Evolutionary conservation across 2,888 invertebrate species (phyloP).

Genomic region (Eustalomyia histrio): DNA sequence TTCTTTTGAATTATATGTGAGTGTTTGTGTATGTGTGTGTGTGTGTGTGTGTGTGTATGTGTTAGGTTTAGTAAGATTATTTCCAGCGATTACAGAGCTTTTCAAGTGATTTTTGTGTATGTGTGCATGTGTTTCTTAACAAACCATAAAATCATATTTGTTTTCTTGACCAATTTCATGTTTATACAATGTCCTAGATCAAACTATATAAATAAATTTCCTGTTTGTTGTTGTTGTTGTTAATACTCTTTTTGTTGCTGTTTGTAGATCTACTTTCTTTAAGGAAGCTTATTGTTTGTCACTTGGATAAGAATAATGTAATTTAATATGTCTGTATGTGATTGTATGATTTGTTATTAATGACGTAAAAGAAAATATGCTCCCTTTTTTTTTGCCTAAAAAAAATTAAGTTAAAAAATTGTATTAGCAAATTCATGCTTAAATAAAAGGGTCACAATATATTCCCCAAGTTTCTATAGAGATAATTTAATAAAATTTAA

Average conservation of each 20-base stretch:
- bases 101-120: constrained; percentile 15
- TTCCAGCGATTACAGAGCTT: constrained; percentile 11
- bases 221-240: background rate
- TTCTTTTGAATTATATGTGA: no score
- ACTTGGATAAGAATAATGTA: background rate
- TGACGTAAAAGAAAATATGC: background rate
- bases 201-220: background rate
- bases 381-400: background rate
- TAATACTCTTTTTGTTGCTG: no score
- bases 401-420: constrained; percentile 6
- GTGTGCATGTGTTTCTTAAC: background rate
- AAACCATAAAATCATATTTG: constrained; percentile 1
- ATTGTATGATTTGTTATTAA: background rate
- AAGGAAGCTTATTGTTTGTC: background rate
- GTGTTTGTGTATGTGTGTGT: no score
- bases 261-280: no score
- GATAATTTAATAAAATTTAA: background rate
- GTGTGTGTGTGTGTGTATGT: no score
- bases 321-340: background rate
- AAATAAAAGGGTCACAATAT: background rate
- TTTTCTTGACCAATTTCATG: constrained; percentile 34
- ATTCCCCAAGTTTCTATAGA: background rate
- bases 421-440: constrained; percentile 4
- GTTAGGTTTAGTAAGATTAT: background rate
- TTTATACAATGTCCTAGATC: constrained; percentile 9